phyloP scores from a whole-genome alignment of 2,888 invertebrate species.

The Anodontia alba region DNA sequence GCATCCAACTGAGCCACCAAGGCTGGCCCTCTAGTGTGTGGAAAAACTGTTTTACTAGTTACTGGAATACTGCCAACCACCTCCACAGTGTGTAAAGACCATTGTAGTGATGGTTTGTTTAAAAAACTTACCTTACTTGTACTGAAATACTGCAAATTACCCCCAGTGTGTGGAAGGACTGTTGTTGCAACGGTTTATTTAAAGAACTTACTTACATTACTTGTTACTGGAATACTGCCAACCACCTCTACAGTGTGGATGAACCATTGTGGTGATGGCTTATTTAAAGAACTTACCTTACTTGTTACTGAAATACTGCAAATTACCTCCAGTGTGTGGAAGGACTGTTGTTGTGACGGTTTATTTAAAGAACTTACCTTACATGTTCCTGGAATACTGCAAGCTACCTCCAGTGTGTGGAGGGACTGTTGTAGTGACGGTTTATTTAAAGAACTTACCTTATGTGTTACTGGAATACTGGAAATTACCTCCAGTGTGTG shows the following conservation, averaged over 20 bases:
- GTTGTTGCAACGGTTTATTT: too few species aligned
- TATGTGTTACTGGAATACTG: conserved; percentile 93
- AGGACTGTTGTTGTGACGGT: conserved; percentile 72
- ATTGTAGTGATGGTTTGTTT: conserved; percentile 70
- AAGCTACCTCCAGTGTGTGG: too few species aligned
- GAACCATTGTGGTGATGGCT: conserved; percentile 72
- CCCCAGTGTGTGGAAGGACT: too few species aligned
- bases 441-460: too few species aligned
- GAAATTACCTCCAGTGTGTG: conserved; percentile 87
- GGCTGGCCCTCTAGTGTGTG: too few species aligned
- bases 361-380: conserved; percentile 66
- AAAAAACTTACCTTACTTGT: too few species aligned
- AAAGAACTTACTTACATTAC: conserved; percentile 85
- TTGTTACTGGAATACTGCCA: conserved; percentile 93
- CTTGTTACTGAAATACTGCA: conserved; percentile 93
- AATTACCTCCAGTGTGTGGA: conserved; percentile 86
- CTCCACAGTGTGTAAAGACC: conserved; percentile 79
- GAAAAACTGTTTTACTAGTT: too few species aligned
- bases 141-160: too few species aligned
- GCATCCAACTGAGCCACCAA: too few species aligned
- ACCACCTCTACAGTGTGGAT: conserved; percentile 86
- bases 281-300: conserved; percentile 66
- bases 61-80: conserved; percentile 91
- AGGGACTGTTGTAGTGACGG: too few species aligned
- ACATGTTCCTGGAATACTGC: too few species aligned